These are phyloP conservation scores for Ctenochaetus hawaiiensis DNA, from an alignment of 2,797 vertebrate genomes.

Conservation along the genomic window DNA sequence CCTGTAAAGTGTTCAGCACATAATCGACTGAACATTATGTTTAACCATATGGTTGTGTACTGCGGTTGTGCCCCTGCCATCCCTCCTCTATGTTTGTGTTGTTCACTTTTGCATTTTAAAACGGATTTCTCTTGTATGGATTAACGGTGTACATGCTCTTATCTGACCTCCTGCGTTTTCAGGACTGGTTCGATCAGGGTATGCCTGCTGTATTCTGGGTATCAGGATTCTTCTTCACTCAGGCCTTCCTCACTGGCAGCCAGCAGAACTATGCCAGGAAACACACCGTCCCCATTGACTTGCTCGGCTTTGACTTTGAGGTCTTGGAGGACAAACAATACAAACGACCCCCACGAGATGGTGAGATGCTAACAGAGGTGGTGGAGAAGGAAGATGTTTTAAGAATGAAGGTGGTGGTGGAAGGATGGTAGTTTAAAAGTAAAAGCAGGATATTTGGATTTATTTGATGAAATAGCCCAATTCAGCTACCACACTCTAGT, in stretches of 20 bases:
- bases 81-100: background rate
- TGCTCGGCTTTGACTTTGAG: constrained; percentile 91
- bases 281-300: constrained; percentile 90
- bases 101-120: background rate
- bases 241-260: constrained; percentile 92
- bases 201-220: constrained; percentile 91
- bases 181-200: constrained; percentile 90
- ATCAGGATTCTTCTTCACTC: constrained; percentile 95
- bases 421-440: background rate
- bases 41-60: background rate
- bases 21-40: background rate
- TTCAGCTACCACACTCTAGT: background rate
- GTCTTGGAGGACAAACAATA: constrained; percentile 90
- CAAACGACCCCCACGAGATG: constrained; percentile 86
- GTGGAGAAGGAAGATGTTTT: too few relatives aligned
- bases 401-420: background rate
- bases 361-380: constrained; percentile 74
- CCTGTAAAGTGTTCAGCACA: background rate
- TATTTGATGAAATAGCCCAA: background rate
- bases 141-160: background rate
- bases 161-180: constrained; percentile 24
- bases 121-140: background rate
- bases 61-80: background rate
- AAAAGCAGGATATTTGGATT: constrained; percentile 4
- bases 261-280: constrained; percentile 94